Percentiles rank a stretch among this genome's conserved stretches.
Conservation (phyloP, 2,113 vertebrate species). For the Shinisaurus crocodilurus region DNA sequence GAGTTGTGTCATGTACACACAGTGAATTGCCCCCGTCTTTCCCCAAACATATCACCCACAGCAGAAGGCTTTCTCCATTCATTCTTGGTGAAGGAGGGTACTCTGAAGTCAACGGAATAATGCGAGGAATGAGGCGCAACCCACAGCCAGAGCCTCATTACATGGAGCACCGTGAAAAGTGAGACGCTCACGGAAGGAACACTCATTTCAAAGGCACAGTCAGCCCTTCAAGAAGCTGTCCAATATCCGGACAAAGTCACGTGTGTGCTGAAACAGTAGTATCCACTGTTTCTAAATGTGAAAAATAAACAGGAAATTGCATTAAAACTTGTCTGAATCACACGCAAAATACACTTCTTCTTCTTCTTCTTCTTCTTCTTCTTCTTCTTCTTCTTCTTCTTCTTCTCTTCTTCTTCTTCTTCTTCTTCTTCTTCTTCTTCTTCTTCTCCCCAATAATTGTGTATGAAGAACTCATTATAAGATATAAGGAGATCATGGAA, state of each 20-base stretch:
- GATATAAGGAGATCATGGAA: conserved; percentile 26
- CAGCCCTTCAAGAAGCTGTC: not conserved
- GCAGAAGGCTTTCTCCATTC: conserved; percentile 17
- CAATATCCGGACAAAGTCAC: not conserved
- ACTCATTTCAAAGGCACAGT: not conserved
- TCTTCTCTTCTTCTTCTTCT: too few relatives aligned
- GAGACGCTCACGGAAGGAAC: not conserved
- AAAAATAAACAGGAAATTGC: conserved; percentile 12
- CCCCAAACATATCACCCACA: not conserved
- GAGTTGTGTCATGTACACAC: not conserved
- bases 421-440: not conserved
- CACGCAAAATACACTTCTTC: rapidly evolving
- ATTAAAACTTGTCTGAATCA: not conserved
- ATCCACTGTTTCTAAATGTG: conserved; percentile 2
- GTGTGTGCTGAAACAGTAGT: not conserved
- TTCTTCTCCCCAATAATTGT: not conserved
- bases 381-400: not conserved
- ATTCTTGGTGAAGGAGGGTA: not conserved
- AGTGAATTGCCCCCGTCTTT: conserved; percentile 6
- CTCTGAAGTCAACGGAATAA: not conserved
- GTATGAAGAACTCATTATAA: not conserved
- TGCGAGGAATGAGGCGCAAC: not conserved
- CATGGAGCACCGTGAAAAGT: not conserved
- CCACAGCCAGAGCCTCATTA: not conserved
- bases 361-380: not conserved